phyloP scores from a whole-genome alignment of 2,888 invertebrate genomes.

The Nemotelus pantherinus region DNA sequence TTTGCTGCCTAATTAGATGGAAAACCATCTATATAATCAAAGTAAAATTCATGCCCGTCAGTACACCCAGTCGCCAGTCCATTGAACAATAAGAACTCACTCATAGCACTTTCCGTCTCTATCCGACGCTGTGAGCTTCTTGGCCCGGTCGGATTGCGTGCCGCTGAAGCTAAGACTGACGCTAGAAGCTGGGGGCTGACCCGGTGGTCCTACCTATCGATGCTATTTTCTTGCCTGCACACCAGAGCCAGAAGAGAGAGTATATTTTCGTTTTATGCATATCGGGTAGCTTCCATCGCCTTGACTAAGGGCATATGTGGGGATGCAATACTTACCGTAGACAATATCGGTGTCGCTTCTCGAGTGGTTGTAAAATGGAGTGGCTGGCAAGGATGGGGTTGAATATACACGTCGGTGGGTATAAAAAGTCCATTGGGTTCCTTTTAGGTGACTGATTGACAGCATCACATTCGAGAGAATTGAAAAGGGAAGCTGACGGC shows the following conservation, averaged over 20 bases:
- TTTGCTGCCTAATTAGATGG: conserved; percentile 43
- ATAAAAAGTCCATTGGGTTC: conserved; percentile 24
- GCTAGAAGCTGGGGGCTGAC: conserved; percentile 1
- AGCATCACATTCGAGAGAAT: background rate
- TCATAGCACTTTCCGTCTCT: background rate
- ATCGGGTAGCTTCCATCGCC: background rate
- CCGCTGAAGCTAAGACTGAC: background rate
- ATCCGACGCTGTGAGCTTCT: background rate
- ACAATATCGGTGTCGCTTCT: conserved; percentile 6
- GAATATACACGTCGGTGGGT: background rate
- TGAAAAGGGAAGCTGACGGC: conserved; percentile 13
- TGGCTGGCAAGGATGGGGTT: background rate
- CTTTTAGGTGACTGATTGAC: conserved; percentile 24
- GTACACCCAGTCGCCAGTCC: conserved; percentile 32
- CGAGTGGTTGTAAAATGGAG: conserved; percentile 1
- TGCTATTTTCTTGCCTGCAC: conserved; percentile 1
- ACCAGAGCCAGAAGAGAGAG: background rate
- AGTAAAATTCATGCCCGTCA: conserved; percentile 40
- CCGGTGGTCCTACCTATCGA: conserved; percentile 12
- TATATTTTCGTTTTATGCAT: background rate
- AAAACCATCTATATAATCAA: conserved; percentile 42
- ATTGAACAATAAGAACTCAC: conserved; percentile 26
- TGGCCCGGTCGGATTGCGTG: background rate
- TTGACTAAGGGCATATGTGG: background rate
- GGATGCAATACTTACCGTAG: background rate